Evolutionary conservation across 2,797 vertebrate species (phyloP).

Genomic region (Melanotaenia maccullochi): DNA sequence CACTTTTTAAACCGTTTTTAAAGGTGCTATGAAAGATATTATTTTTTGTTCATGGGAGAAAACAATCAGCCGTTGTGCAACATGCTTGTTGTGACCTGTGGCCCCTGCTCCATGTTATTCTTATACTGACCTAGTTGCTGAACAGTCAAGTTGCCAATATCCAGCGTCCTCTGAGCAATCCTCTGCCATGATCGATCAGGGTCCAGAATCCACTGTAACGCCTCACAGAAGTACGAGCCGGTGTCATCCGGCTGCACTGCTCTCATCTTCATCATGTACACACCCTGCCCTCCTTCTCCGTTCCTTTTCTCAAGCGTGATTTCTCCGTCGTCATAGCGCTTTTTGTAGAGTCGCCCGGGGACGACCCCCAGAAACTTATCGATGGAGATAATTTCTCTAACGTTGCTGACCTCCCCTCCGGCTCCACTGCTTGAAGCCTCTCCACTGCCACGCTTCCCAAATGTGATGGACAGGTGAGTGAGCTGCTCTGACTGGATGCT

Average conservation of each 20-base stretch:
- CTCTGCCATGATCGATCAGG: conserved; percentile 87
- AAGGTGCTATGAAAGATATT: neutral
- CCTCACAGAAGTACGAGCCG: conserved; percentile 89
- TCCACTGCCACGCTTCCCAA: conserved; percentile 74
- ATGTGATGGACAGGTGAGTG: conserved; percentile 88
- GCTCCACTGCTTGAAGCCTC: conserved; percentile 26
- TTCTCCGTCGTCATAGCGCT: conserved; percentile 81
- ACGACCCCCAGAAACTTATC: conserved; percentile 81
- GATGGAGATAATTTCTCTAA: conserved; percentile 85
- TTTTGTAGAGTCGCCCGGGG: conserved; percentile 76
- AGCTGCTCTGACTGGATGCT: conserved; percentile 84
- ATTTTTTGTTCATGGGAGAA: neutral
- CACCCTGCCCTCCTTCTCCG: conserved; percentile 68
- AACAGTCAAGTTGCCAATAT: conserved; percentile 87
- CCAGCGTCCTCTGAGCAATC: conserved; percentile 86
- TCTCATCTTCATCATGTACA: conserved; percentile 85
- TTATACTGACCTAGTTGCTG: conserved; percentile 84
- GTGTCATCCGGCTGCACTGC: conserved; percentile 80
- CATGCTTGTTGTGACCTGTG: neutral
- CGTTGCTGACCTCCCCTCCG: conserved; percentile 72
- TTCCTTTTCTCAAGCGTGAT: conserved; percentile 86
- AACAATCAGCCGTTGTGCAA: conserved; percentile 1
- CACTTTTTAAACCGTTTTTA: neutral
- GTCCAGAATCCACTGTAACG: conserved; percentile 89
- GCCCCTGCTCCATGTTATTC: neutral